Base-by-base conservation (phyloP, 2,113 vertebrate species). In the Semnornis frantzii region DNA sequence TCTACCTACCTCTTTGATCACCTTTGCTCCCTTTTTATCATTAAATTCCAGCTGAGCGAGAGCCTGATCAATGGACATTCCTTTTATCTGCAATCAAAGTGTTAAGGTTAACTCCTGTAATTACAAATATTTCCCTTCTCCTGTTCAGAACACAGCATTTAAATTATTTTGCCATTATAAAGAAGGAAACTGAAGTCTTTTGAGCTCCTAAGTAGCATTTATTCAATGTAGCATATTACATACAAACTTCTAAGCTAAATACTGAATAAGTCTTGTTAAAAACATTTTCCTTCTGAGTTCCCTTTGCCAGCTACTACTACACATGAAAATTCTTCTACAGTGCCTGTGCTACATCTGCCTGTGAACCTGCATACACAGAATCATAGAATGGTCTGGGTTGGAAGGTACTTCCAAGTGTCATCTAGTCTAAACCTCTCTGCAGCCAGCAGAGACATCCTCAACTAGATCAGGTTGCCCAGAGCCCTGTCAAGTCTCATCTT, bases 11-110 rank as follows among this genome's bases (percentile, higher is more conserved):
- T 99, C 99, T 97, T 96, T 99, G 87, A 99, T 98, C 75, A 99
- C 96, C 71, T 98, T 98, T 27, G 99, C 99, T 23, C 99, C 99
- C 85, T 99, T 99, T 97, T 99, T 99, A 97, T 99, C 98, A 82
- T 57, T 99, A 95, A 99, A 99, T 94, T 99, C 98, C 88, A 99
- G 27, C 91, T 99, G 99, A 83, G 98, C 97, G 4, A 99, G 89
- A 64, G 99, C 99, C 93, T 99, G 96, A 48, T 99, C 99, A 62
- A 99, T 98, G 88, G 98, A 98, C 99, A 99, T 98, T 60, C 99
- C 99, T 95, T 80, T 96, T 94, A 99, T 98, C 99, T 99, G 97
- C 81, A 97, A 97, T 62, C 65, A 71, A 79, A 80, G 55, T 5
- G 10, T 30, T 48, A 77, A 68, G 80, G 76, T 94, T 84, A 94